phyloP scores from a whole-genome alignment of 35 echinoderm and acorn worm species.

The Holothuria glaberrima region DNA sequence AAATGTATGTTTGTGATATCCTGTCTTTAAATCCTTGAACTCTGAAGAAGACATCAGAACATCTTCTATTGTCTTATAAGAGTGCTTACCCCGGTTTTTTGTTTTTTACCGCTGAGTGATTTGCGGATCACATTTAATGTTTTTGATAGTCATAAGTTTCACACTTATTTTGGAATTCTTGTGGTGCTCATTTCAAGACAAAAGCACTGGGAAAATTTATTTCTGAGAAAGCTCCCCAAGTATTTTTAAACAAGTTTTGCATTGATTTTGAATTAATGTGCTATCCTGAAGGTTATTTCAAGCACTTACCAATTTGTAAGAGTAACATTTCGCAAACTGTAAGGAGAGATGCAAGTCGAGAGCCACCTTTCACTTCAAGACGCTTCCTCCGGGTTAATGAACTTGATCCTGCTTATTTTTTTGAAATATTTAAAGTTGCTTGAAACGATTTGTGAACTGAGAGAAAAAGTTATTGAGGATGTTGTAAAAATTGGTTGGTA shows the following conservation, averaged over 20 bases:
- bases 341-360: too few relatives aligned
- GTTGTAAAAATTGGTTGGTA: too few relatives aligned
- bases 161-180: conserved; percentile 41
- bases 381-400: too few relatives aligned
- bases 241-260: conserved; percentile 31
- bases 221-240: conserved; percentile 10
- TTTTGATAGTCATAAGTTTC: conserved; percentile 9
- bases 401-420: too few relatives aligned
- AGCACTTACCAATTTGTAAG: conserved; percentile 21
- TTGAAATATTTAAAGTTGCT: too few relatives aligned
- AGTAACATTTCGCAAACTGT: conserved; percentile 33
- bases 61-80: conserved; percentile 12
- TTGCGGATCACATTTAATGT: conserved; percentile 43
- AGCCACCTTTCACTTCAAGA: too few relatives aligned
- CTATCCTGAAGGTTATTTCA: conserved; percentile 28
- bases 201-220: background rate
- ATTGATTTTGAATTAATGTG: conserved; percentile 48
- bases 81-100: conserved; percentile 47
- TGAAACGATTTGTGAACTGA: too few relatives aligned
- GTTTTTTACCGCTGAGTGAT: background rate
- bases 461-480: too few relatives aligned
- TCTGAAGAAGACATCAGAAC: conserved; percentile 38
- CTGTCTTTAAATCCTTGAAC: conserved; percentile 38
- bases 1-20: conserved; percentile 22
- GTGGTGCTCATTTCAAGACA: conserved; percentile 37